phyloP scores from a whole-genome alignment of 2,113 vertebrate species.

The Campylomormyrus tamandua region DNA sequence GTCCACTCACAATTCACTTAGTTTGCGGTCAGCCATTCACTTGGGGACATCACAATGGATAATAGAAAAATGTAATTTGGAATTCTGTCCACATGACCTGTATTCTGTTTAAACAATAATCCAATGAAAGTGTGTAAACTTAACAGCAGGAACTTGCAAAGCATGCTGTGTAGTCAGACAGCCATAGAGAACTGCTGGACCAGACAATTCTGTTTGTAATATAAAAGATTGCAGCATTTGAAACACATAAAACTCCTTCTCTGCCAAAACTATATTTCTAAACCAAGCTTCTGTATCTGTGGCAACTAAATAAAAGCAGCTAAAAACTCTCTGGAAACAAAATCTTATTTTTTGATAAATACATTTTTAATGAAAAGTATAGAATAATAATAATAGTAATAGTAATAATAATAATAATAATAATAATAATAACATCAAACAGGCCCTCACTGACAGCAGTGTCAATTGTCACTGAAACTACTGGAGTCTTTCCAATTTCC shows the following conservation, averaged over 20 bases:
- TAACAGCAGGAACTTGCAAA: not conserved
- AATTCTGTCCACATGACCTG: slow-evolving; percentile 5
- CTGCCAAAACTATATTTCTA: not conserved
- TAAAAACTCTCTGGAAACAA: not conserved
- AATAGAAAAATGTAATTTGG: slow-evolving; percentile 1
- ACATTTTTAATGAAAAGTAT: not conserved
- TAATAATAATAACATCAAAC: not conserved
- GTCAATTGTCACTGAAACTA: not conserved
- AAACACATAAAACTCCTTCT: not conserved
- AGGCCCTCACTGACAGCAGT: not conserved
- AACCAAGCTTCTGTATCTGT: not conserved
- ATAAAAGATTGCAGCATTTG: not conserved
- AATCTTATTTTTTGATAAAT: not conserved
- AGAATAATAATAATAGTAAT: not conserved
- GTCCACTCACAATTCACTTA: not conserved
- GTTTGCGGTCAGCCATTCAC: not conserved
- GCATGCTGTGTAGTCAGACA: not conserved
- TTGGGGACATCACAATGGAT: not conserved
- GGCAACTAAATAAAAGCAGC: not conserved
- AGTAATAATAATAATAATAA: not conserved
- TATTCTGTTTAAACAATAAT: not conserved
- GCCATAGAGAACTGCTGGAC: not conserved
- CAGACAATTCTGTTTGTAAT: not conserved
- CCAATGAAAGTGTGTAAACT: slow-evolving; percentile 1
- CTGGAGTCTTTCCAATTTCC: not conserved